Evolutionary conservation across 2,113 vertebrate species (phyloP).

Genomic region (Dipodomys stephensi): DNA sequence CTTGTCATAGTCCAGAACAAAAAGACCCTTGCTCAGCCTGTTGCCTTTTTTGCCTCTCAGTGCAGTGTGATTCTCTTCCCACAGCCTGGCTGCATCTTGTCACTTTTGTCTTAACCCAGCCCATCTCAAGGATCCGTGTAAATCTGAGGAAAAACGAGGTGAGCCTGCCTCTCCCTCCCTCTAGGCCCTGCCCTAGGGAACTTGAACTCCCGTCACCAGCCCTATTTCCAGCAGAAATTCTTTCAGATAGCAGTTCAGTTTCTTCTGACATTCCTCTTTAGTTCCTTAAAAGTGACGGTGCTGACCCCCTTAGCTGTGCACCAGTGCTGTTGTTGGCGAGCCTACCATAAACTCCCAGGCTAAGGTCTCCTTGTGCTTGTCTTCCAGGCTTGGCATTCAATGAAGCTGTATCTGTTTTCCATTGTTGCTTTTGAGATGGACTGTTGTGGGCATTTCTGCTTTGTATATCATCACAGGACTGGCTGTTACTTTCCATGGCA

Average conservation of each 20-base stretch:
- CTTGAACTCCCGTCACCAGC: neutral
- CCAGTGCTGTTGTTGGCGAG: accelerated
- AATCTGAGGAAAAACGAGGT: neutral
- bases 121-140: neutral
- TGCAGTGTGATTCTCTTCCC: neutral
- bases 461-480: neutral
- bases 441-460: neutral
- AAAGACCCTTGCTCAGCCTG: neutral
- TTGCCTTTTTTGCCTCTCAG: neutral
- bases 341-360: accelerated
- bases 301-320: accelerated
- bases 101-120: neutral
- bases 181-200: neutral
- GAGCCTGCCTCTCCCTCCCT: too few relatives aligned
- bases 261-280: neutral
- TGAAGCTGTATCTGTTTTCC: neutral
- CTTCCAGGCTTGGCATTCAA: neutral
- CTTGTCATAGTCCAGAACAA: neutral
- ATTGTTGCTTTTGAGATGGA: neutral
- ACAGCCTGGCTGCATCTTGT: neutral
- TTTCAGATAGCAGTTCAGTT: neutral
- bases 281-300: too few relatives aligned
- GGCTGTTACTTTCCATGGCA: neutral
- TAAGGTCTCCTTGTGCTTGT: neutral
- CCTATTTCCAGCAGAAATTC: neutral